A percentile compares a stretch with the other conserved stretches of the same genome.
Evolutionary conservation across 2,113 vertebrate species (phyloP).

Genomic region (Anolis sagrei): DNA sequence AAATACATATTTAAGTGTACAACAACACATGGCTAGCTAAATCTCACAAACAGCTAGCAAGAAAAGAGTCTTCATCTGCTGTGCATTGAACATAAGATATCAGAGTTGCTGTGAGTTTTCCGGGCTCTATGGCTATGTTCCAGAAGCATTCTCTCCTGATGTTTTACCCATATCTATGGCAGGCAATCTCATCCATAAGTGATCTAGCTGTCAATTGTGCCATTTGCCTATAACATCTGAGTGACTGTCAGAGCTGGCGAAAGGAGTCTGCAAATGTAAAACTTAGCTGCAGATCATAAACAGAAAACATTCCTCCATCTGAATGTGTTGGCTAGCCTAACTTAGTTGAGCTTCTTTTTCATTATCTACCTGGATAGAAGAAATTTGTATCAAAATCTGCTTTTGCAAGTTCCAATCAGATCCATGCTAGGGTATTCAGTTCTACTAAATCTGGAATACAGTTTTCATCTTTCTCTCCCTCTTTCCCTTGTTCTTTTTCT

Average conservation of each 20-base stretch:
- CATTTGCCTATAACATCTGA: slow-evolving; percentile 60
- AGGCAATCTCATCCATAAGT: slow-evolving; percentile 30
- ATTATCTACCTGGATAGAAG: neutral
- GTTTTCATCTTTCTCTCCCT: too few relatives aligned
- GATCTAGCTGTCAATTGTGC: neutral
- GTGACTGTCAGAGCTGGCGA: neutral
- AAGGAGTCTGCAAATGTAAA: neutral
- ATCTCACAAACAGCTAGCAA: slow-evolving; percentile 26
- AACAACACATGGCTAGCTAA: neutral
- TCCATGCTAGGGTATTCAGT: neutral
- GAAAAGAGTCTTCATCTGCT: neutral
- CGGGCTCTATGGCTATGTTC: too few relatives aligned
- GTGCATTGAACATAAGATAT: too few relatives aligned
- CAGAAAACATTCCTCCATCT: too few relatives aligned
- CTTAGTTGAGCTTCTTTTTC: neutral
- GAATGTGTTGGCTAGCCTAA: neutral
- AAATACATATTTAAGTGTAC: fast-evolving
- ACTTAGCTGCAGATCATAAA: too few relatives aligned
- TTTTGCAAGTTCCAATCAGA: neutral
- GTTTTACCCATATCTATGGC: too few relatives aligned
- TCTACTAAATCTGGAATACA: too few relatives aligned
- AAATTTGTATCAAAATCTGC: neutral
- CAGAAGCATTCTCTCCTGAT: too few relatives aligned
- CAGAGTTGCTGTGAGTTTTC: too few relatives aligned
- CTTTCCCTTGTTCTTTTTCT: too few relatives aligned